Evolutionary conservation across 2,888 invertebrate genomes (phyloP), one percentile per base, ranked within the genome.

Genomic region (Apamea monoglypha): DNA sequence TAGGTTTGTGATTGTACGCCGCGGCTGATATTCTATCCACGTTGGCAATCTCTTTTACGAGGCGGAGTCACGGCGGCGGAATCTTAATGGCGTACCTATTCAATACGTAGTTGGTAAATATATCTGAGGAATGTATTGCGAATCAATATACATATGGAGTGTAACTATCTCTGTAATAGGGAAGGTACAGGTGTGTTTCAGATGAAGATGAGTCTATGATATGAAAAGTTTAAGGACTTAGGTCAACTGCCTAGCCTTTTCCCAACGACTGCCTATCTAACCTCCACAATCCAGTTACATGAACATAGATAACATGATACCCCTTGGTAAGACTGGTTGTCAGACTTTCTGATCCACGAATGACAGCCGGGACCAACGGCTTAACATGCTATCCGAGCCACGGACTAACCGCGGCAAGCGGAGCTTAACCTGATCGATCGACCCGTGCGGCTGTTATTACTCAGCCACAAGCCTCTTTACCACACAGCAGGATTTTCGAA

Each of bases 31-130:
- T 94, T 94, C 93, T 88, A 91, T 91, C 87, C 94, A 92, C 95
- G 94, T 94, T 91, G 91, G 91, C 94, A 94, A 94, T 94, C 93
- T 93, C 92, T 94, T 93, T 94, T 92, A 92, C 92, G 93, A 92
- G 91, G 90, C 86, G 74, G 86, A 87, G 87, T 88, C 84, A 87
- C 92, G 88, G 87, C 88, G 82, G 83, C 87, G 90, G 93, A 93
- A 93, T 93, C 85, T 89, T 91, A 92, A 94, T 93, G 89, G 86
- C 87, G 78, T 88, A 80, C 90, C 89, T 85, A 88, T 89, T 90
- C 89, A 91, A 91, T 90, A 88, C 83, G 77, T 81, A 87, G 85
- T 87, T 85, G 79, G 86, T 87, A 89, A 87, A 88, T 89, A 89
- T 87, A 86, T 66, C 71, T 71, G 76, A 67, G 67, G 77, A 72